Percentiles rank a stretch among this genome's conserved stretches.
These are phyloP conservation scores for Sitta carolinensis DNA, from an alignment of 2,797 vertebrate genomes.

Conservation along the genomic window DNA sequence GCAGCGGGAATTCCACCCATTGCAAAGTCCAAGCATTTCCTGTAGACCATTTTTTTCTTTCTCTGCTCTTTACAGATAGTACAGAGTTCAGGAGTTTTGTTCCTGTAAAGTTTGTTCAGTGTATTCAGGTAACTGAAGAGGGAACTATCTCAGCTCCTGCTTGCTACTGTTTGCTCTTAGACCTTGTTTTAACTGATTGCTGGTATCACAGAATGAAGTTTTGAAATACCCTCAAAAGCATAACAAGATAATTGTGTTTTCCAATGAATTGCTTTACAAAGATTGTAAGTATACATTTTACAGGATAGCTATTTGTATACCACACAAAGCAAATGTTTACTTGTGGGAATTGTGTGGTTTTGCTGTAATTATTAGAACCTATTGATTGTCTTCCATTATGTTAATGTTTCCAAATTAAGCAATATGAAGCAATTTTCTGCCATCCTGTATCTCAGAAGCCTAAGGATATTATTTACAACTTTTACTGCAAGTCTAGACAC, in stretches of 20 bases:
- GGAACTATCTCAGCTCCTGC: not conserved
- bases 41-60: not conserved
- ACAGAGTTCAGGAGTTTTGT: not conserved
- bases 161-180: conserved; percentile 8
- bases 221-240: conserved; percentile 56
- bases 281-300: conserved; percentile 64
- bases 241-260: conserved; percentile 57
- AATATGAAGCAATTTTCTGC: conserved; percentile 63
- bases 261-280: conserved; percentile 64
- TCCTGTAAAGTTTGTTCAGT: not conserved
- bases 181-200: conserved; percentile 22
- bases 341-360: conserved; percentile 62
- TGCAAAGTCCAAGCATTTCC: not conserved
- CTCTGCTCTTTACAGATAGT: not conserved
- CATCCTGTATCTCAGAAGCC: conserved; percentile 33
- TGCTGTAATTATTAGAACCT: conserved; percentile 71
- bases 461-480: conserved; percentile 48
- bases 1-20: not conserved
- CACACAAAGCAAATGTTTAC: conserved; percentile 60
- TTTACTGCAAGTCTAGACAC: conserved; percentile 14
- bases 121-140: not conserved
- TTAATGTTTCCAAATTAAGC: conserved; percentile 71
- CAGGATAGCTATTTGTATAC: conserved; percentile 62
- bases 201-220: conserved; percentile 21
- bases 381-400: conserved; percentile 70